These are phyloP conservation scores for Ameiurus melas DNA, from an alignment of 2,113 vertebrate genomes.

Conservation along the genomic window DNA sequence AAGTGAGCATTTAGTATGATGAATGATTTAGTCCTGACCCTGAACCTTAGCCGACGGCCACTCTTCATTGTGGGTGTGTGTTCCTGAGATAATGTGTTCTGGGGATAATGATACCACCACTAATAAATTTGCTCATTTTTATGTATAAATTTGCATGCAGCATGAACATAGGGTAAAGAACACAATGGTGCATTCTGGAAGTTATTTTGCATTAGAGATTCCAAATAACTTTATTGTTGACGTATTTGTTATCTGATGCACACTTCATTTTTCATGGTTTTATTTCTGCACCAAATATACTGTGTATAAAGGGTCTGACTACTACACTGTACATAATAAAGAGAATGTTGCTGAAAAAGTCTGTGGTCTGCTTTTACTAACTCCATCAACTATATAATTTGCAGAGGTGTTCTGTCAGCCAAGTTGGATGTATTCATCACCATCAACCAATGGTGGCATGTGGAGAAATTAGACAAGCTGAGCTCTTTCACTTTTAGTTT, in stretches of 20 bases:
- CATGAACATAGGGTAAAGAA: not conserved
- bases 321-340: not conserved
- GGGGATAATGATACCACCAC: slow-evolving; percentile 21
- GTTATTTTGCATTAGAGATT: not conserved
- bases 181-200: not conserved
- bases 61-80: slow-evolving; percentile 18
- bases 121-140: slow-evolving; percentile 23
- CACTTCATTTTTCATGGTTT: not conserved
- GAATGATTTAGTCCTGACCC: slow-evolving; percentile 30
- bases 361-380: not conserved
- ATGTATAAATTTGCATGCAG: not conserved
- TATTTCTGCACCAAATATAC: not conserved
- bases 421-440: not conserved
- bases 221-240: not conserved
- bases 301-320: not conserved
- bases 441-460: not conserved
- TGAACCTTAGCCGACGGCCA: slow-evolving; percentile 6
- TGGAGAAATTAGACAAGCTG: not conserved
- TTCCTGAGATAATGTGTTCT: slow-evolving; percentile 10
- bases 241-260: not conserved
- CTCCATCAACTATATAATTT: not conserved
- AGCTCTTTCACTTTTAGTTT: not conserved
- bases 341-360: not conserved
- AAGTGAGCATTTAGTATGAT: slow-evolving; percentile 26
- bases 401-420: not conserved